Evolutionary conservation across 2,113 vertebrate genomes (phyloP).

Genomic region (Suricata suricatta): DNA sequence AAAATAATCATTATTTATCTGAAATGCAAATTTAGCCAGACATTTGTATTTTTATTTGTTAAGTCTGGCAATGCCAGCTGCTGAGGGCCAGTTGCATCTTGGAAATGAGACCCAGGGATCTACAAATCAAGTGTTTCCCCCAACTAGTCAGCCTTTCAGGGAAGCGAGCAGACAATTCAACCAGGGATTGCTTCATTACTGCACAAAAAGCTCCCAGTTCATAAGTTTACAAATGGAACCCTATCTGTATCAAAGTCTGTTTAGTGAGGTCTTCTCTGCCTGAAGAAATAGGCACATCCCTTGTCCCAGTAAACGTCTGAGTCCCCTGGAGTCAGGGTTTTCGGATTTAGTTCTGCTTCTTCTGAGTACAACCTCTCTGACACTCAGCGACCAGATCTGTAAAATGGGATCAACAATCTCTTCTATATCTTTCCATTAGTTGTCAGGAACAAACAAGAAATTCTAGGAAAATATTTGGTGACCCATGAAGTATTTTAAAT

Average conservation of each 20-base stretch:
- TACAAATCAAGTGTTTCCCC: not conserved
- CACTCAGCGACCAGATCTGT: not conserved
- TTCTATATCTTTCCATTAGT: not conserved
- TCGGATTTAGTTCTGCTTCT: not conserved
- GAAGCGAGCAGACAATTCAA: not conserved
- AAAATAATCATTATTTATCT: not conserved
- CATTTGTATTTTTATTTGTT: not conserved
- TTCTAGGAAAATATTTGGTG: not conserved
- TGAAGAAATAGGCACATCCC: not conserved
- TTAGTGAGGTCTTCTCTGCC: not conserved
- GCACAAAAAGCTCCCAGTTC: not conserved
- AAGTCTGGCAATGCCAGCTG: not conserved
- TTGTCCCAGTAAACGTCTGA: rapidly evolving
- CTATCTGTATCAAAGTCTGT: not conserved
- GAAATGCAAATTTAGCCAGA: not conserved
- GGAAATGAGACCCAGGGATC: not conserved
- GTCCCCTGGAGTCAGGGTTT: not conserved
- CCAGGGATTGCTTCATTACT: not conserved
- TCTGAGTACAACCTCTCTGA: not conserved
- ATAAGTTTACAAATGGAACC: not conserved
- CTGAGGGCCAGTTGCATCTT: not conserved
- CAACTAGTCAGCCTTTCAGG: not conserved
- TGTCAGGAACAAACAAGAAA: not conserved
- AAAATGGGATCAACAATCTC: not conserved
- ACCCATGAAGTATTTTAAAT: not conserved